phyloP scores from a whole-genome alignment of 2,797 vertebrate species.

The Lacerta bilineata region DNA sequence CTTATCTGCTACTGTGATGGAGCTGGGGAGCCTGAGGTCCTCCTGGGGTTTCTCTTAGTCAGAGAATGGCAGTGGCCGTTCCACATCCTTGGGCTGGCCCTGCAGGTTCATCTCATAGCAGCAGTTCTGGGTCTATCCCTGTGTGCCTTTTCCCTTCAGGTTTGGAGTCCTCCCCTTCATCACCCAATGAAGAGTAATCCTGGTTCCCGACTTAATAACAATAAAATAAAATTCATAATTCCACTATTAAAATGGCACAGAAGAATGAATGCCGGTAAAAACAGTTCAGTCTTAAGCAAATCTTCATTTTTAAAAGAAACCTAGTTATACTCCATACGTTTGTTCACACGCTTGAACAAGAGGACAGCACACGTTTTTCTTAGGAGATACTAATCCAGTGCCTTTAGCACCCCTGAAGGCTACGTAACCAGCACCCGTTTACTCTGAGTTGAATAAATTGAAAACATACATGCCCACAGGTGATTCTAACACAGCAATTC shows the following conservation, averaged over 20 bases:
- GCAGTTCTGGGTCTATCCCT: too few species aligned
- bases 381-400: background rate
- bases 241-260: background rate
- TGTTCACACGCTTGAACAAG: background rate
- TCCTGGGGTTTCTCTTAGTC: too few species aligned
- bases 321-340: background rate
- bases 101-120: too few species aligned
- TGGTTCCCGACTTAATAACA: too few species aligned
- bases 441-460: background rate
- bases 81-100: too few species aligned
- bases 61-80: too few species aligned
- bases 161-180: too few species aligned
- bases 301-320: background rate
- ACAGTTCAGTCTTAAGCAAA: background rate
- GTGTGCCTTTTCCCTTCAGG: too few species aligned
- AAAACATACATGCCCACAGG: background rate
- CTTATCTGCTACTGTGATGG: too few species aligned
- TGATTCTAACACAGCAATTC: background rate
- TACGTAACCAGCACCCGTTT: background rate
- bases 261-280: background rate
- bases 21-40: too few species aligned
- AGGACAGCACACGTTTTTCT: background rate
- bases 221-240: too few species aligned
- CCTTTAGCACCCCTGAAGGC: background rate
- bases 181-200: too few species aligned